These are phyloP conservation scores for Epicampocera succincta DNA, from an alignment of 2,888 invertebrate genomes.

Conservation along the genomic window DNA sequence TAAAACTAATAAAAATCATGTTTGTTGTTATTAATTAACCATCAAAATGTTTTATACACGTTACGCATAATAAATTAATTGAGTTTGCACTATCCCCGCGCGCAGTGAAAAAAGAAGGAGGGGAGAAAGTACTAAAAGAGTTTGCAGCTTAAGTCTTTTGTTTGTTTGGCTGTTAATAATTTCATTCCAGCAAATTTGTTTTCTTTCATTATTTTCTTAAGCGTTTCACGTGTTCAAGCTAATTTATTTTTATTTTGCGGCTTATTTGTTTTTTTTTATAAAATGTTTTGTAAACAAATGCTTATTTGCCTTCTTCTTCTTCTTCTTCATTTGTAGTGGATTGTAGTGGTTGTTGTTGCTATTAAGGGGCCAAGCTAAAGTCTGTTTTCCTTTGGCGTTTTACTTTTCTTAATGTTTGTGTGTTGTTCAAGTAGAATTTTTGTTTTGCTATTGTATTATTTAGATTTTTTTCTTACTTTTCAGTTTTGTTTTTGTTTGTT, in stretches of 20 bases:
- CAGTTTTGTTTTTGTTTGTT: slow-evolving; percentile 56
- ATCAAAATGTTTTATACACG: slow-evolving; percentile 1
- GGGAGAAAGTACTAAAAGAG: slow-evolving; percentile 1
- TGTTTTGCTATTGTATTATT: slow-evolving; percentile 13
- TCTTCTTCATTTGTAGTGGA: slow-evolving; percentile 11
- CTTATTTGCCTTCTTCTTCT: neutral
- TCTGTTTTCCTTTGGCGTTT: slow-evolving; percentile 29
- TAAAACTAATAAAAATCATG: neutral
- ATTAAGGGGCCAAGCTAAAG: slow-evolving; percentile 34
- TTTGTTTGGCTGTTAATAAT: neutral
- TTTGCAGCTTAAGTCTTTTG: slow-evolving; percentile 64
- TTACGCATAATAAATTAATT: slow-evolving; percentile 45
- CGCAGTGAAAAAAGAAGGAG: neutral
- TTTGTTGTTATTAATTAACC: slow-evolving; percentile 3
- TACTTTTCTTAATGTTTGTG: slow-evolving; percentile 18
- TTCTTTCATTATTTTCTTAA: no score
- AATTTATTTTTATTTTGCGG: neutral
- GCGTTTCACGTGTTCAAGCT: no score
- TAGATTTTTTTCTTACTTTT: slow-evolving; percentile 12
- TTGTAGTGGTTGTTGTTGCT: slow-evolving; percentile 34
- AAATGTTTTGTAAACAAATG: neutral
- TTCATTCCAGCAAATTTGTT: no score
- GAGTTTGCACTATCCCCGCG: neutral
- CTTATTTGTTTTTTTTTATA: neutral
- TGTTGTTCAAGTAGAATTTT: slow-evolving; percentile 27